Evolutionary conservation across 1,140 invertebrate genomes (phyloP), one percentile per base, ranked within the genome.

Genomic region (Euwallacea similis): DNA sequence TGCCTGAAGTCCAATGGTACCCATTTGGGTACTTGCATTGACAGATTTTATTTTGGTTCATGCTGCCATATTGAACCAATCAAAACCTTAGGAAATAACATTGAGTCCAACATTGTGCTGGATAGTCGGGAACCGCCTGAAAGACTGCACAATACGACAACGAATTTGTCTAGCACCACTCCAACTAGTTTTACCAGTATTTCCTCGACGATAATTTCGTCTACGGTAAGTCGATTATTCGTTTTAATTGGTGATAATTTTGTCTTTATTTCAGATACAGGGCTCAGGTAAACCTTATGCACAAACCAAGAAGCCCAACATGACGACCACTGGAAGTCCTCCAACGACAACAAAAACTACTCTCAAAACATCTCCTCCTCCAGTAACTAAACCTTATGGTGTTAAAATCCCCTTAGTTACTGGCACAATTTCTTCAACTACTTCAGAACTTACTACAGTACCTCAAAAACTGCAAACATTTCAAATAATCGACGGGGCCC

Each of bases 1-100:
- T 97, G 95, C 79, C 87, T 94, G 43, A 95, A 95, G 84, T 87
- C 91, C 41, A 95, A 96, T 80, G 95, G 95, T 42, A 93, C 92
- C 2, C 94, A 96, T 77, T 83, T 96, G 70, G 94, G 93, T 60
- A 95, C 93, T 6, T 97, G 95, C 80, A 93, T 95, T 79, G 94
- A 97, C 82, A 88, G 93, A 59, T 96, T 95, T 82, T 95, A 95
- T 82, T 95, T 95, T 77, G 93, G 93, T 53, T 95, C 92, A 42
- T 96, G 95, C 78, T 97, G 95, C 82, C 91, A 91, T 75, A 84
- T 92, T 53, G 83, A 80, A 71, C 84, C 79, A 0, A 74, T 79
- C 33, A 78, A 81, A 7, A 84, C 85, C 66, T 81, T 85, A 33
- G 83, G 84, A 61, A 86, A 86, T 68, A 84, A 78, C 64, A 85